Conservation (phyloP, 2,797 vertebrate species). For the Acrocephalus scirpaceus region DNA sequence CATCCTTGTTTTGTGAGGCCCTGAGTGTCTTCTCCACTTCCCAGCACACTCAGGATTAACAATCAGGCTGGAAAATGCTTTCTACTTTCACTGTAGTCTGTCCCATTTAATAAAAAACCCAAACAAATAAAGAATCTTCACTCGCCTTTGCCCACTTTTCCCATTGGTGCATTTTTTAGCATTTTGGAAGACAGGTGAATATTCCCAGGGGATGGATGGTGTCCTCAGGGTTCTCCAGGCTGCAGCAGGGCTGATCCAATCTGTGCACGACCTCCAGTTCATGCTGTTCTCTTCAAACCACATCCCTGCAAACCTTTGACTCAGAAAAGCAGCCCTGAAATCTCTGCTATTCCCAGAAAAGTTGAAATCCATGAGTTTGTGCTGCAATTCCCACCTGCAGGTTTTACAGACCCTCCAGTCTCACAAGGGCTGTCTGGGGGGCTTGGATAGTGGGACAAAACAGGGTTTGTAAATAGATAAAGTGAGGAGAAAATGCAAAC, state of each 20-base stretch:
- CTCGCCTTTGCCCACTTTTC: rapidly evolving
- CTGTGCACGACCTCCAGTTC: not conserved
- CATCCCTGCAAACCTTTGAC: not conserved
- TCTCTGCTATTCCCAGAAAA: not conserved
- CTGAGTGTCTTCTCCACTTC: not conserved
- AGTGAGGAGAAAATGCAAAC: not conserved
- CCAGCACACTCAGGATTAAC: not conserved
- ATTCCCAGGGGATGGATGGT: not conserved
- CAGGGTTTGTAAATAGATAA: not conserved
- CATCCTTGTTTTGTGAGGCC: not conserved
- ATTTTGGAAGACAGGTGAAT: not conserved
- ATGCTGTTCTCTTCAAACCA: not conserved
- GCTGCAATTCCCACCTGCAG: not conserved
- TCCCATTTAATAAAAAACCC: not conserved
- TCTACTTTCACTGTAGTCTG: not conserved
- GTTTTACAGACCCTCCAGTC: not conserved
- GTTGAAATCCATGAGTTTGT: not conserved
- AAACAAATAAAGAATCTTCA: not conserved
- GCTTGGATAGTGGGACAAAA: not conserved
- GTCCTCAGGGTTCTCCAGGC: not conserved
- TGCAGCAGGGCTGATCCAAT: not conserved
- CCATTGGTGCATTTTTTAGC: not conserved
- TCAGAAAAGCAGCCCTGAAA: not conserved
- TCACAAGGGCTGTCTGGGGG: not conserved
- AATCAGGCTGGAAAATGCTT: not conserved